Percentiles rank a stretch among this genome's conserved stretches.
Conservation (phyloP, 2,888 invertebrate species). For the Frankliniella fusca region DNA sequence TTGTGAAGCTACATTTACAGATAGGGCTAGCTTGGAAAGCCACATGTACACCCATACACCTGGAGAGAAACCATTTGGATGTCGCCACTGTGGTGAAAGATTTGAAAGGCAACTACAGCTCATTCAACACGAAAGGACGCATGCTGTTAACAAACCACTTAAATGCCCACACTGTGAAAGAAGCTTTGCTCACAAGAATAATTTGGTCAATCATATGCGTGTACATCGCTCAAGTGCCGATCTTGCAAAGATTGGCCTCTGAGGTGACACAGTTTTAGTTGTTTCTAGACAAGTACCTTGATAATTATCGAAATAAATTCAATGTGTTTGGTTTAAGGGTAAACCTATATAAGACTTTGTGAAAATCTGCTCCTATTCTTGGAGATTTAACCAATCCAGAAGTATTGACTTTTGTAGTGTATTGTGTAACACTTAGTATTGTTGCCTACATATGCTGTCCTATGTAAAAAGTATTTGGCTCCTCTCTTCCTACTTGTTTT, state of each 20-base stretch:
- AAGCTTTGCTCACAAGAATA: conserved; percentile 14
- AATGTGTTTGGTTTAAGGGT: no score
- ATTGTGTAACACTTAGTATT: not conserved
- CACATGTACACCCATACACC: conserved; percentile 1
- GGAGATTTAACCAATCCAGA: not conserved
- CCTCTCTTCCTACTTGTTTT: not conserved
- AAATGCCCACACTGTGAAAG: conserved; percentile 5
- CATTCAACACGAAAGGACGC: not conserved
- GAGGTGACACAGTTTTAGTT: not conserved
- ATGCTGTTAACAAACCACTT: conserved; percentile 9
- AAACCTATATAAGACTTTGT: not conserved
- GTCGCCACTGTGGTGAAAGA: conserved; percentile 5
- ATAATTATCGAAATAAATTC: no score
- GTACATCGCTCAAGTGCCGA: conserved; percentile 8
- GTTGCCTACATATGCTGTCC: not conserved
- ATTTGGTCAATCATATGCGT: conserved; percentile 13
- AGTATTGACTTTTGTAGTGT: conserved; percentile 23
- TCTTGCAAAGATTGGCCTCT: not conserved
- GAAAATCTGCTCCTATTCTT: not conserved
- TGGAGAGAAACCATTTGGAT: not conserved
- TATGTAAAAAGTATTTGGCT: not conserved
- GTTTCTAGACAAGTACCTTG: no score
- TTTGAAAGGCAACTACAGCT: conserved; percentile 2
- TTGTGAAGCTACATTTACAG: conserved; percentile 1
- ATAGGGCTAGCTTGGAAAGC: not conserved